Percentiles rank a stretch among this genome's conserved stretches.
These are phyloP conservation scores for Neofelis nebulosa DNA, from an alignment of 2,113 vertebrate species.

Conservation along the genomic window DNA sequence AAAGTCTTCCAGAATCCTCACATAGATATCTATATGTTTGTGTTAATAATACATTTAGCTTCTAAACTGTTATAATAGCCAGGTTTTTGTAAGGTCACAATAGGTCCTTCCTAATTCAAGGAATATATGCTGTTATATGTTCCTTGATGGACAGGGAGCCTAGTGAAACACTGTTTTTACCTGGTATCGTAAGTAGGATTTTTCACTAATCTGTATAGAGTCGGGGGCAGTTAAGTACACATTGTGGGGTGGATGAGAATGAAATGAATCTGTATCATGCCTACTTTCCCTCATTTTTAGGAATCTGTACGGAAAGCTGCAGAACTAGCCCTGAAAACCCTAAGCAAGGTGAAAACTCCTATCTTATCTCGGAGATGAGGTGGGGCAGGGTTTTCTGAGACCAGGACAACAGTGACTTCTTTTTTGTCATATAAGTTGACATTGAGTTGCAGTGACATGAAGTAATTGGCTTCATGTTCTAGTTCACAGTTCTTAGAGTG, in stretches of 20 bases:
- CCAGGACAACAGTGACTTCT: neutral
- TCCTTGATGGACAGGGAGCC: neutral
- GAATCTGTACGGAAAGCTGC: slow-evolving; percentile 98
- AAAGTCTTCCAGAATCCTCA: slow-evolving; percentile 25
- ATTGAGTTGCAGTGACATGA: neutral
- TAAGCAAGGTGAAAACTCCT: slow-evolving; percentile 93
- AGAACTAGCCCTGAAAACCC: slow-evolving; percentile 95
- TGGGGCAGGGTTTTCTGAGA: neutral
- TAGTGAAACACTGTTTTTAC: neutral
- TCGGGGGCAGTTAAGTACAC: neutral
- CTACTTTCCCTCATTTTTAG: slow-evolving; percentile 82
- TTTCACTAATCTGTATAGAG: neutral
- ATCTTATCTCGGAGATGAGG: neutral
- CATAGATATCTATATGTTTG: neutral
- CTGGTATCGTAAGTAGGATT: neutral
- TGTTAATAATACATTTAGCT: slow-evolving; percentile 20
- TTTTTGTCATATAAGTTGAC: neutral
- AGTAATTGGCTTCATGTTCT: neutral
- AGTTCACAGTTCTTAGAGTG: neutral
- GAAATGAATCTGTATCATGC: slow-evolving; percentile 1
- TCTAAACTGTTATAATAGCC: slow-evolving; percentile 4
- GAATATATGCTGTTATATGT: neutral
- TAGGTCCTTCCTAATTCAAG: neutral
- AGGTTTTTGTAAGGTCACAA: neutral
- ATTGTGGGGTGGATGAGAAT: neutral